phyloP scores from a whole-genome alignment of 1,140 invertebrate genomes.

The Myzus persicae region DNA sequence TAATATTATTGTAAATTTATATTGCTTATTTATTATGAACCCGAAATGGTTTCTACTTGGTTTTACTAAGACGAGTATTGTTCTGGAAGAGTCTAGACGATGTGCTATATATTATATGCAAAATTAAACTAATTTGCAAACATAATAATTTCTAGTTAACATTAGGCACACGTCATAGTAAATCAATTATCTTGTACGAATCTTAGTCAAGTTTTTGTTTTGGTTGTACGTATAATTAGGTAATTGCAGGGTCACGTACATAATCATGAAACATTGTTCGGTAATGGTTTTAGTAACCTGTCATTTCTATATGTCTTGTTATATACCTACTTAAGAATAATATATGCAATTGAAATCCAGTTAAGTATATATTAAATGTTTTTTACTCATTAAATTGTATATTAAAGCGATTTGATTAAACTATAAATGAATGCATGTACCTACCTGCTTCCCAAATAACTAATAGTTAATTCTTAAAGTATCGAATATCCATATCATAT shows the following conservation, averaged over 20 bases:
- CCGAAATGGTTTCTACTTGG: background rate
- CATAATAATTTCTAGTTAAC: background rate
- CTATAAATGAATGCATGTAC: background rate
- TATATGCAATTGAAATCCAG: background rate
- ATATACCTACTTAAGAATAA: background rate
- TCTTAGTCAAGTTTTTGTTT: background rate
- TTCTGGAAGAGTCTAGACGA: background rate
- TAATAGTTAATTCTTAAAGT: background rate
- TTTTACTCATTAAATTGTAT: background rate
- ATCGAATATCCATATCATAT: background rate
- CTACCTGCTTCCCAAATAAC: too few relatives aligned
- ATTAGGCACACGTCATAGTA: background rate
- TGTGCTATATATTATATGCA: background rate
- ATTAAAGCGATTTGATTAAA: background rate
- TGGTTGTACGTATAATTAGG: background rate
- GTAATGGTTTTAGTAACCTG: too few relatives aligned
- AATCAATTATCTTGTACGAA: constrained; percentile 29
- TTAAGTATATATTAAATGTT: background rate
- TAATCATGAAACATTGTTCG: background rate
- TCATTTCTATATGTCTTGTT: background rate
- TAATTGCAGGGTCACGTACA: background rate
- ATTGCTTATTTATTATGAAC: background rate
- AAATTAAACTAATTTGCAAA: constrained; percentile 26
- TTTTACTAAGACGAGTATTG: background rate
- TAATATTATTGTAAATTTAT: background rate